A percentile compares a stretch with the other conserved stretches of the same genome.
Conservation (phyloP, 30 jellyfish, hydroid and myxozoan species). For the Aurelia aurita complex sp. Pacific region DNA sequence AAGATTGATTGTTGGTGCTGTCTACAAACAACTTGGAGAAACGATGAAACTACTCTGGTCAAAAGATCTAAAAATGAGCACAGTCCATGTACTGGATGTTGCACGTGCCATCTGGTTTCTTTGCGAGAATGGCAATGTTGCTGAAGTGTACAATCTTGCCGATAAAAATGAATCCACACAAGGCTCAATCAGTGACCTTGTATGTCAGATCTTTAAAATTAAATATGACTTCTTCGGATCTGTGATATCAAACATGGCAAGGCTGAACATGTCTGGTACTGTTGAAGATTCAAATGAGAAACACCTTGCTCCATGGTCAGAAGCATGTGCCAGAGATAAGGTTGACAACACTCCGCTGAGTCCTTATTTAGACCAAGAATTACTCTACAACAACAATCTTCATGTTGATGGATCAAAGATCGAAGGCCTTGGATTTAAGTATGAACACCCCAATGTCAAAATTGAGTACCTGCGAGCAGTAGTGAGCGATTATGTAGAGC, state of each 20-base stretch:
- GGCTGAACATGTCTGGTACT: conserved; percentile 81
- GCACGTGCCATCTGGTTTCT: conserved; percentile 90
- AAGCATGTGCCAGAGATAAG: conserved; percentile 80
- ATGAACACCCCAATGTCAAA: conserved; percentile 73
- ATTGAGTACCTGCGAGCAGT: conserved; percentile 73
- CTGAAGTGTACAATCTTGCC: conserved; percentile 77
- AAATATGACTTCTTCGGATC: conserved; percentile 90
- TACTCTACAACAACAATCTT: conserved; percentile 83
- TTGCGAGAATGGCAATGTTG: conserved; percentile 72
- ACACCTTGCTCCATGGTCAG: conserved; percentile 97
- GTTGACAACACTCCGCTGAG: conserved; percentile 89
- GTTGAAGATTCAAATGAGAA: conserved; percentile 94
- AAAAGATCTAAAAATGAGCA: conserved; percentile 87
- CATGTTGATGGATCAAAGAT: conserved; percentile 85
- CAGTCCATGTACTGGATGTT: conserved; percentile 93
- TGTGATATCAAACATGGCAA: conserved; percentile 88
- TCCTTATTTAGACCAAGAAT: conserved; percentile 90
- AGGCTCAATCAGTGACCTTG: conserved; percentile 87
- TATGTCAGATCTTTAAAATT: conserved; percentile 81
- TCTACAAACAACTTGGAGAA: conserved; percentile 90
- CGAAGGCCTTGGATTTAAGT: conserved; percentile 80
- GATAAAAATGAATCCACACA: conserved; percentile 87
- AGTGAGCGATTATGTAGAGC: conserved; percentile 77
- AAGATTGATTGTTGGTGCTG: conserved; percentile 91
- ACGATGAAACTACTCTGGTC: conserved; percentile 97